phyloP scores from a whole-genome alignment of 2,797 vertebrate genomes.

The Squalus acanthias region DNA sequence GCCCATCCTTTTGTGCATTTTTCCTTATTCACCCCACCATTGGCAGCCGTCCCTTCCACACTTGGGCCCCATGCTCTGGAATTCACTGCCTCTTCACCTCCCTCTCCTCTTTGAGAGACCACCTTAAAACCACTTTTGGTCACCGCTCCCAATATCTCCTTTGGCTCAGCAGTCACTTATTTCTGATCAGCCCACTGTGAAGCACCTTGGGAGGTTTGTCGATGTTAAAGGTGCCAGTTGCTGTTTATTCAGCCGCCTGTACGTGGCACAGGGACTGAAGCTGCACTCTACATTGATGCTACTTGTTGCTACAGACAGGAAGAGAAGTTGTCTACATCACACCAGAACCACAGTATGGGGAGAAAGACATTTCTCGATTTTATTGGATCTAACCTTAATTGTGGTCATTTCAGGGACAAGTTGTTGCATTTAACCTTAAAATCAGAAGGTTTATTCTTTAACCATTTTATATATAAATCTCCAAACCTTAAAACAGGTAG shows the following conservation, averaged over 20 bases:
- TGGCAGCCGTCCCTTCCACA: not conserved
- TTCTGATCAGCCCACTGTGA: not conserved
- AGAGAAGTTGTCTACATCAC: not conserved
- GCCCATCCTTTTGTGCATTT: not conserved
- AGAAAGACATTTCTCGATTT: not conserved
- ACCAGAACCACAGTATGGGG: too few relatives aligned
- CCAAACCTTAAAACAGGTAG: not conserved
- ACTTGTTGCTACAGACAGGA: not conserved
- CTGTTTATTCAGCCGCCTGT: not conserved
- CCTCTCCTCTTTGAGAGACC: not conserved
- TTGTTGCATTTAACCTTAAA: not conserved
- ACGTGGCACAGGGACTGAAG: not conserved
- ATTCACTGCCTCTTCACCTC: not conserved
- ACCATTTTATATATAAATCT: not conserved
- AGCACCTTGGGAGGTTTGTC: not conserved
- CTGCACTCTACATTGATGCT: not conserved
- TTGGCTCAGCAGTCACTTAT: not conserved
- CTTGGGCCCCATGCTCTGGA: not conserved
- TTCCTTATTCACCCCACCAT: not conserved
- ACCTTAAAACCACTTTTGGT: not conserved
- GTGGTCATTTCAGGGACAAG: not conserved
- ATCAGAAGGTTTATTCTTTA: not conserved
- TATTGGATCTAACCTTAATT: not conserved
- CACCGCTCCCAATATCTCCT: not conserved
- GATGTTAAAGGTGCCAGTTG: not conserved